Evolutionary conservation across 2,797 vertebrate species (phyloP), one percentile per base, ranked within the genome.

Genomic region (Spea hammondii): DNA sequence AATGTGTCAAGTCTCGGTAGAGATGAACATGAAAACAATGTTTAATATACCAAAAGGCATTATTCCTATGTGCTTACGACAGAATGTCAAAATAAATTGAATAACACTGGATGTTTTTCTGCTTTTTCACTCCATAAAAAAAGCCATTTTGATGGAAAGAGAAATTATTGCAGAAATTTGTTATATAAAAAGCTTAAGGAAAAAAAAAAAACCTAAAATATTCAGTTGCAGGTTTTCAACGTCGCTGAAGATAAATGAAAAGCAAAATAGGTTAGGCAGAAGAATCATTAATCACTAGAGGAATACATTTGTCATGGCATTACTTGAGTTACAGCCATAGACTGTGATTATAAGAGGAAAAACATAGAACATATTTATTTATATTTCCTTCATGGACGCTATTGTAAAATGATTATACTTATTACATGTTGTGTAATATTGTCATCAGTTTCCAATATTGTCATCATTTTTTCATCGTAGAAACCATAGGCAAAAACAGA

Each of bases 221-320:
- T 76, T 76, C 60, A 66, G 50, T 51, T 71, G 68, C 73, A 47
- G 32, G 54, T 76, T 47, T 72, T 76, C 79, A 80, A 75, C 72
- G 79, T 80, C 73, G 72, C 68, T 72, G 65, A 72, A 67, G 79
- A 81, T 80, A 81, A 81, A 81, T 77, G 74, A 71, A 80, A 81
- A 81, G 67, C 67, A 77, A 76, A 81, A 81, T 81, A 81, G 79
- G 69, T 76, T 80, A 81, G 74, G 14, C 62, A 71, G 79, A 81
- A 62, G 69, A 51, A 14, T 48, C 79, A 81, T 81, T 81, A 77
- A 77, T 77, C 74, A 81, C 70, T 46, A 17, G 13, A 59, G n/a
- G 64, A 73, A 69, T 73, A 62, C 70, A 77, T 81, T 76, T 77
- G 79, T 77, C 74, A 67, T 67, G 32, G 74, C 65, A 67, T 81